Evolutionary conservation across 2,113 vertebrate genomes (phyloP).

Genomic region (Calyptommatus sinebrachiatus): DNA sequence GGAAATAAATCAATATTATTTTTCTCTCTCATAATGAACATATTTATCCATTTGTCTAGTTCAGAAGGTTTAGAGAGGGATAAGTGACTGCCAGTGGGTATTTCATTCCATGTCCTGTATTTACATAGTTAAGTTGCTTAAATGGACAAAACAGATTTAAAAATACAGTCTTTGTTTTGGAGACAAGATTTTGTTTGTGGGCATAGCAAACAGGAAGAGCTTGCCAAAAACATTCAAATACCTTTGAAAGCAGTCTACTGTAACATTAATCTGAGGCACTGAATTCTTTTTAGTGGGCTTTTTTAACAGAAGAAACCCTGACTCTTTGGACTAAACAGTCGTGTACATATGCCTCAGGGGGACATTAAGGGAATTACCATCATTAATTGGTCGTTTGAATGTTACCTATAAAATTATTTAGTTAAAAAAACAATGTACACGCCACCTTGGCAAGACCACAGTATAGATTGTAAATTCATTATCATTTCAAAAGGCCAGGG

Average conservation of each 20-base stretch:
- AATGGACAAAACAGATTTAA: constrained; percentile 56
- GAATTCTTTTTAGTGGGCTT: neutral
- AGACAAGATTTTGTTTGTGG: constrained; percentile 27
- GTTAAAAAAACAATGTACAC: neutral
- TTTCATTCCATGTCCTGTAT: constrained; percentile 44
- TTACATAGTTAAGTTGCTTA: constrained; percentile 33
- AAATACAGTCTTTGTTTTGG: constrained; percentile 29
- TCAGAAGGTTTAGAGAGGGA: constrained; percentile 40
- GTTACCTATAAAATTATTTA: constrained; percentile 13
- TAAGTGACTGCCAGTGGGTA: constrained; percentile 39
- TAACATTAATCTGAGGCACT: constrained; percentile 38
- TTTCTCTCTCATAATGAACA: too few species aligned
- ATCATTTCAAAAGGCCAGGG: constrained; percentile 18
- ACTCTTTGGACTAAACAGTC: constrained; percentile 34
- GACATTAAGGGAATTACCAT: constrained; percentile 8
- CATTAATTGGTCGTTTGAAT: constrained; percentile 32
- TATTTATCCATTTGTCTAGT: constrained; percentile 22
- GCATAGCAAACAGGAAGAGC: neutral
- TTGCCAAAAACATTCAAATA: constrained; percentile 37
- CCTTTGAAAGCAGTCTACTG: constrained; percentile 19
- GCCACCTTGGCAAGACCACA: neutral
- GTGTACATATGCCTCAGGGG: neutral
- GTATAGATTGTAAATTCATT: neutral
- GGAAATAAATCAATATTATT: too few species aligned
- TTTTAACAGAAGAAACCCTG: constrained; percentile 2